These are phyloP conservation scores for Aulostomus chinensis DNA, from an alignment of 2,797 vertebrate genomes.

Conservation along the genomic window DNA sequence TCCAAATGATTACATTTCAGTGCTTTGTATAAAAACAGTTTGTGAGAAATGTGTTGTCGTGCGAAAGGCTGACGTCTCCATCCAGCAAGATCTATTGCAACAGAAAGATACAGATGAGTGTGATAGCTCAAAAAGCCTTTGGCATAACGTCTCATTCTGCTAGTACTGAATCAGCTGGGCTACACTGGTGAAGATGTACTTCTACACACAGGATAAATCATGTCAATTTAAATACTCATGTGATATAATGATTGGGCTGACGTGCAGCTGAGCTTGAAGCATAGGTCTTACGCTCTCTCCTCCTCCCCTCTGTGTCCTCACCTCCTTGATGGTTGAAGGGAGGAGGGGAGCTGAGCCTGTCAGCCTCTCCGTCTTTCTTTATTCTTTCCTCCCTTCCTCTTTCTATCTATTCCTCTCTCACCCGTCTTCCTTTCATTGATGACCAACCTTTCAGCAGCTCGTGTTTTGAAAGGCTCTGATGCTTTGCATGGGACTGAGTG, in stretches of 20 bases:
- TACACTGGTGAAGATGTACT: conserved; percentile 33
- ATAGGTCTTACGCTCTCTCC: conserved; percentile 41
- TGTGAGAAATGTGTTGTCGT: too few relatives aligned
- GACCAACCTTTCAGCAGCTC: conserved; percentile 70
- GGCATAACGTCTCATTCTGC: conserved; percentile 24
- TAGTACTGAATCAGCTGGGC: conserved; percentile 47
- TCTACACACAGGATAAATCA: conserved; percentile 35
- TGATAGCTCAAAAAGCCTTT: too few relatives aligned
- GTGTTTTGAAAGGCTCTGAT: conserved; percentile 56
- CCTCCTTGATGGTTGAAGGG: conserved; percentile 60
- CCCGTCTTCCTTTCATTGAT: conserved; percentile 60
- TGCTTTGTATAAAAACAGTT: too few relatives aligned
- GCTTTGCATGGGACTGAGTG: too few relatives aligned
- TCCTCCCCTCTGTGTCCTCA: conserved; percentile 57
- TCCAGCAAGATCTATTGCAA: too few relatives aligned
- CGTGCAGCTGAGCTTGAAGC: conserved; percentile 67
- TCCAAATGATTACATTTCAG: too few relatives aligned
- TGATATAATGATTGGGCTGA: conserved; percentile 64
- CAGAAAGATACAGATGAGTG: too few relatives aligned
- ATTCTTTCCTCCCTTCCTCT: conserved; percentile 21
- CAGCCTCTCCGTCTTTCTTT: conserved; percentile 47
- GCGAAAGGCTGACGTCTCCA: too few relatives aligned
- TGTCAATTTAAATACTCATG: conserved; percentile 47
- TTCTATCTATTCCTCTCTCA: conserved; percentile 13
- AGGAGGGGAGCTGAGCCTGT: conserved; percentile 53